These are phyloP conservation scores for Ailuropoda melanoleuca DNA, from an alignment of 2,113 vertebrate species.

Conservation along the genomic window DNA sequence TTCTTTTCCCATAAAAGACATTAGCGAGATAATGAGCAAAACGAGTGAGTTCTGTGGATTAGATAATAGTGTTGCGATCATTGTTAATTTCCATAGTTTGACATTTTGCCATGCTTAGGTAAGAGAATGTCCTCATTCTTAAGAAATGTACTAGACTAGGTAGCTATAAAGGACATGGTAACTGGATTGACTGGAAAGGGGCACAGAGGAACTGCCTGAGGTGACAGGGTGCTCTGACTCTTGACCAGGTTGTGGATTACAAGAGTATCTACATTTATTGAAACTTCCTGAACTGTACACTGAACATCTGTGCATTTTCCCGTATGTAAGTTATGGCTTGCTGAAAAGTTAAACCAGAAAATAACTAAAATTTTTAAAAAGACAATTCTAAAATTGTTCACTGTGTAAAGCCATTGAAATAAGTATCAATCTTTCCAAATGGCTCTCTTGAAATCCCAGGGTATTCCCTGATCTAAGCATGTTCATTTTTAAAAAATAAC, in stretches of 20 bases:
- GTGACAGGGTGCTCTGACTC: background rate
- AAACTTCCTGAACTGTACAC: background rate
- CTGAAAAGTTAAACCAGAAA: slow-evolving; percentile 13
- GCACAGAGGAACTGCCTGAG: background rate
- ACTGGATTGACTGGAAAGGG: background rate
- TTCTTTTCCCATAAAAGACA: background rate
- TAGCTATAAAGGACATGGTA: background rate
- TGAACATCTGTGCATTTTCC: background rate
- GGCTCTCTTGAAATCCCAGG: background rate
- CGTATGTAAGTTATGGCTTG: background rate
- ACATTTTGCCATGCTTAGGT: background rate
- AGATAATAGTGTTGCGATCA: background rate
- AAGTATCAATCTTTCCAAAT: background rate
- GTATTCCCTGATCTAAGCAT: background rate
- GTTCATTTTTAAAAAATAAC: background rate
- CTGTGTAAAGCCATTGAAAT: background rate
- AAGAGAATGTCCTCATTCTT: background rate
- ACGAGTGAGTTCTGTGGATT: background rate
- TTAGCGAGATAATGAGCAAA: background rate
- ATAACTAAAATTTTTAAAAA: background rate
- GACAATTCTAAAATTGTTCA: background rate
- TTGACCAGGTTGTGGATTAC: background rate
- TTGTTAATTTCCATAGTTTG: slow-evolving; percentile 17
- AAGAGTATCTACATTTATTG: background rate
- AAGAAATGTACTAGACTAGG: background rate